A percentile compares a stretch with the other conserved stretches of the same genome.
These are phyloP conservation scores for Prorops nasuta DNA, from an alignment of 1,140 invertebrate genomes.

Conservation along the genomic window DNA sequence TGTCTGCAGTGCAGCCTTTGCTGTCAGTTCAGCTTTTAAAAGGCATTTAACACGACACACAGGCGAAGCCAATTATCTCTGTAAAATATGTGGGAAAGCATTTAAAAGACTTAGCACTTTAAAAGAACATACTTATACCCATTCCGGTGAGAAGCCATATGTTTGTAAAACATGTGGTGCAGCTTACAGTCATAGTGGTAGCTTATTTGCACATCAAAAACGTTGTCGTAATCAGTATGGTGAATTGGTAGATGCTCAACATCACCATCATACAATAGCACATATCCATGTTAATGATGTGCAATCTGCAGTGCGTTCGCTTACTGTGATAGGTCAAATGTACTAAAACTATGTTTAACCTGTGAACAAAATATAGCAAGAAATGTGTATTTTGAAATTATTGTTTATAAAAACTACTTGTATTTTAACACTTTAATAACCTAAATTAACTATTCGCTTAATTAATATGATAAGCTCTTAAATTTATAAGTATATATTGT, in stretches of 20 bases:
- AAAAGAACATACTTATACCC: slow-evolving; percentile 60
- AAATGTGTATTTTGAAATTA: too few species aligned
- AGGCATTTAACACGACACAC: slow-evolving; percentile 62
- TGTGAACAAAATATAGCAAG: too few species aligned
- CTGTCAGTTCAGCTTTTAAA: slow-evolving; percentile 51
- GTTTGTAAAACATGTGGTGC: slow-evolving; percentile 60
- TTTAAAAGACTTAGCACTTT: slow-evolving; percentile 64
- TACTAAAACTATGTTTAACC: too few species aligned
- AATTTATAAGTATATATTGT: too few species aligned
- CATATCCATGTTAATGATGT: slow-evolving; percentile 53
- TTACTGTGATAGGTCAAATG: slow-evolving; percentile 51
- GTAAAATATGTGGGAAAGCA: slow-evolving; percentile 64
- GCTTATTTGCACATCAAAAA: slow-evolving; percentile 57
- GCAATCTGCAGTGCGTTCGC: slow-evolving; percentile 46
- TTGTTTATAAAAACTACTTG: too few species aligned
- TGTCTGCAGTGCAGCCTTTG: slow-evolving; percentile 54
- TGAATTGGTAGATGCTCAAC: slow-evolving; percentile 46
- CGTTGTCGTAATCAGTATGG: slow-evolving; percentile 48
- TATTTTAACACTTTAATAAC: too few species aligned
- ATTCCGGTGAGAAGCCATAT: slow-evolving; percentile 61
- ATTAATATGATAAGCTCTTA: too few species aligned
- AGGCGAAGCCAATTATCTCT: slow-evolving; percentile 61
- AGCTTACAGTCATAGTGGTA: slow-evolving; percentile 55
- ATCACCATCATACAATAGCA: slow-evolving; percentile 37
- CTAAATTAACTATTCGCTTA: too few species aligned